Evolutionary conservation across 2,888 invertebrate species (phyloP).

Genomic region (Erynnis tages): DNA sequence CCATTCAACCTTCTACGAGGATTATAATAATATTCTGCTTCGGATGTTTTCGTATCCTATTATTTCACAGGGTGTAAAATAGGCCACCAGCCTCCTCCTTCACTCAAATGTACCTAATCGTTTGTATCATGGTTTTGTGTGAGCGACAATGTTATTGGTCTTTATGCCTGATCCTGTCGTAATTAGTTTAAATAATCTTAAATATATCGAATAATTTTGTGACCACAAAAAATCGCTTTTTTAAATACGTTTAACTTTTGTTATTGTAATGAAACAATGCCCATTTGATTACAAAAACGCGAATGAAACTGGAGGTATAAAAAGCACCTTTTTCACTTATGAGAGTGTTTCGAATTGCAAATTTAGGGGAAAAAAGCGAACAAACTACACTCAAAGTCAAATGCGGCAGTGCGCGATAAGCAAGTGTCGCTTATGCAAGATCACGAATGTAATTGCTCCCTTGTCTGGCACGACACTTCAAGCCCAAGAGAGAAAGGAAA

Average conservation of each 20-base stretch:
- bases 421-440: constrained; percentile 82
- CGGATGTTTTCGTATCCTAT: constrained; percentile 81
- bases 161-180: too few species aligned
- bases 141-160: too few species aligned
- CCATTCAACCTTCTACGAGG: constrained; percentile 77
- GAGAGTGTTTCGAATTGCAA: constrained; percentile 76
- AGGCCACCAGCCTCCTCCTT: constrained; percentile 74
- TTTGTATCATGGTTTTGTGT: too few species aligned
- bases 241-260: too few species aligned
- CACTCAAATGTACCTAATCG: too few species aligned
- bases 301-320: constrained; percentile 33
- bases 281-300: background rate
- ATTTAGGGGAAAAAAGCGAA: constrained; percentile 73
- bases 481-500: constrained; percentile 67
- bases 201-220: too few species aligned
- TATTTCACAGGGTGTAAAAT: constrained; percentile 81
- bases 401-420: constrained; percentile 78
- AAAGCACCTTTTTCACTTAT: constrained; percentile 55
- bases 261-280: too few species aligned
- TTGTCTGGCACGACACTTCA: constrained; percentile 80
- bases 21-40: constrained; percentile 81
- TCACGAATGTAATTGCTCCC: constrained; percentile 83
- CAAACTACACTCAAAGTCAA: constrained; percentile 76
- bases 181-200: too few species aligned
- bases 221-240: too few species aligned